A percentile compares a stretch with the other conserved stretches of the same genome.
Conservation (phyloP, 2,888 invertebrate genomes). For the Catocala sponsa region DNA sequence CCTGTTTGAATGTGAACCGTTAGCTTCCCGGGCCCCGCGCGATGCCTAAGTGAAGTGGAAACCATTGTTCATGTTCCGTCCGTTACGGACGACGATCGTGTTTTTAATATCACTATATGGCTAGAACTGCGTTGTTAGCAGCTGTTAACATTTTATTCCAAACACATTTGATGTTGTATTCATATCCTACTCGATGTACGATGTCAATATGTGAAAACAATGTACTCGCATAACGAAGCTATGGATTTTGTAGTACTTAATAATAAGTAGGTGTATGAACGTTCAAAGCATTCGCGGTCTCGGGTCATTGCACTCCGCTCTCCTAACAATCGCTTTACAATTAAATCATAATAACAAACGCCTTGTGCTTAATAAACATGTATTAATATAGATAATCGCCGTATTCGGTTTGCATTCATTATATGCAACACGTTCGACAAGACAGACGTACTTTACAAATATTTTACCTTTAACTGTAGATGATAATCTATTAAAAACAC, state of each 20-base stretch:
- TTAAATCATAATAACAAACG: conserved; percentile 25
- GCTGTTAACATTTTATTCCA: conserved; percentile 35
- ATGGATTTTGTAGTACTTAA: background rate
- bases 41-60: conserved; percentile 38
- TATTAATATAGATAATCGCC: conserved; percentile 12
- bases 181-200: no score
- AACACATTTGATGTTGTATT: no score
- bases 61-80: conserved; percentile 64
- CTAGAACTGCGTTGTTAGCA: conserved; percentile 20
- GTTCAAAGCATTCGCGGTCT: conserved; percentile 26
- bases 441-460: no score
- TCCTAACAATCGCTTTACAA: conserved; percentile 34
- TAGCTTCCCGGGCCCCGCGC: conserved; percentile 65
- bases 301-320: conserved; percentile 38
- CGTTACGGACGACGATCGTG: conserved; percentile 62
- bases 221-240: background rate
- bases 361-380: conserved; percentile 10
- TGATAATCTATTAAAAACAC: no score
- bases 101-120: conserved; percentile 47
- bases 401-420: conserved; percentile 1
- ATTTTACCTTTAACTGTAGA: no score
- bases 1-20: conserved; percentile 62
- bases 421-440: background rate
- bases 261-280: conserved; percentile 35
- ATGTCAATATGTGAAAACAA: background rate